phyloP scores from a whole-genome alignment of 2,797 vertebrate species.

The Clangula hyemalis region DNA sequence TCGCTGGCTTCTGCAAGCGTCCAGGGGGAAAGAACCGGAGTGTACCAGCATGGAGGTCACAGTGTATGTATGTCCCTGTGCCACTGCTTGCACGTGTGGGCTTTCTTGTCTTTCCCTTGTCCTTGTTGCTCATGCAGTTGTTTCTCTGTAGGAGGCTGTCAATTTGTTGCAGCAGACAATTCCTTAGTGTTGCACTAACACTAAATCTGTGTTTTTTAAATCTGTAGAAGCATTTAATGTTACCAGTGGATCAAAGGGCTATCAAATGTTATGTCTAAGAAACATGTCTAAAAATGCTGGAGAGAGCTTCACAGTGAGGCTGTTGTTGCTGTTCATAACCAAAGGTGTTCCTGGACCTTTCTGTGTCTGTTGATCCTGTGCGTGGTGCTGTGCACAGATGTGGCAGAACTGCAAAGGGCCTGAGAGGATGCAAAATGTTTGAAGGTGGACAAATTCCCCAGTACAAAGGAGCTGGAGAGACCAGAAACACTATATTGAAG shows the following conservation, averaged over 20 bases:
- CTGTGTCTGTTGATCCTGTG: neutral
- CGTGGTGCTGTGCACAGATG: neutral
- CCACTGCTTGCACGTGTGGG: neutral
- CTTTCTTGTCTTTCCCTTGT: neutral
- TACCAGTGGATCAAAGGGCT: neutral
- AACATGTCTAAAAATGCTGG: neutral
- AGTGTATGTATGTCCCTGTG: conserved; percentile 80
- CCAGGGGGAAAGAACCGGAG: conserved; percentile 76
- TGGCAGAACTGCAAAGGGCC: neutral
- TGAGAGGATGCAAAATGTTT: neutral
- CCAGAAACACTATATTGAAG: neutral
- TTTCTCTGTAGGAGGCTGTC: neutral
- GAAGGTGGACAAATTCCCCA: neutral
- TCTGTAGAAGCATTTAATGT: neutral
- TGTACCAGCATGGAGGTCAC: conserved; percentile 85
- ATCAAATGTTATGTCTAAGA: neutral
- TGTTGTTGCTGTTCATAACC: neutral
- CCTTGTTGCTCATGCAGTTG: neutral
- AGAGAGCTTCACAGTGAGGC: neutral
- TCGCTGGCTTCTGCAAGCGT: conserved; percentile 88
- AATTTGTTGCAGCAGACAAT: neutral
- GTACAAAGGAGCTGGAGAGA: neutral
- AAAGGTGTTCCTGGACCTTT: neutral
- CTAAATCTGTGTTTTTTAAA: neutral
- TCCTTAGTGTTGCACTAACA: neutral